Percentiles rank a stretch among this genome's conserved stretches.
These are phyloP conservation scores for Micrastur ruficollis DNA, from an alignment of 2,797 vertebrate species.

Conservation along the genomic window DNA sequence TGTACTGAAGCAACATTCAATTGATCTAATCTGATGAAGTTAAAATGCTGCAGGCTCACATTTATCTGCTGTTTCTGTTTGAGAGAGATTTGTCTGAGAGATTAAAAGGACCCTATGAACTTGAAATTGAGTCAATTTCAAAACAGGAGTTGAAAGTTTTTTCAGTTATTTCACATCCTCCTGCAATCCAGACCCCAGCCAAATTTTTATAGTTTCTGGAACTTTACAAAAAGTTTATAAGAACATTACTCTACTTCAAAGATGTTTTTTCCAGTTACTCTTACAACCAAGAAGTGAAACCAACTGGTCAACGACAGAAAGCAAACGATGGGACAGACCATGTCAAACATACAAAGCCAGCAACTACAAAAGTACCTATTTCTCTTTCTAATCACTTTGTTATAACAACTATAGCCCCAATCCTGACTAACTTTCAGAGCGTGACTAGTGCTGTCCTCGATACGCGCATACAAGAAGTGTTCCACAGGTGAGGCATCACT, in stretches of 20 bases:
- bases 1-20: not conserved
- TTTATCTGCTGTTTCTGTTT: slow-evolving; percentile 30
- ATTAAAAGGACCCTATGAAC: slow-evolving; percentile 18
- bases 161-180: not conserved
- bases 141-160: slow-evolving; percentile 15
- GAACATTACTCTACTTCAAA: not conserved
- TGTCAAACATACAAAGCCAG: not conserved
- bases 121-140: not conserved
- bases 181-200: not conserved
- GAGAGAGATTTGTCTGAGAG: slow-evolving; percentile 21
- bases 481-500: not conserved
- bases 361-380: not conserved
- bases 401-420: not conserved
- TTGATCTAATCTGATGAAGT: slow-evolving; percentile 20
- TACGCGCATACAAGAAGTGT: fast-evolving
- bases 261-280: not conserved
- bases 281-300: not conserved
- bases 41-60: slow-evolving; percentile 17
- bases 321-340: not conserved
- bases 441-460: not conserved
- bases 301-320: not conserved
- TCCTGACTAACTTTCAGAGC: not conserved
- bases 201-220: not conserved
- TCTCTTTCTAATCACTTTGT: not conserved
- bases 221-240: not conserved